Evolutionary conservation across 2,888 invertebrate genomes (phyloP).

Genomic region (Drosophila putrida): DNA sequence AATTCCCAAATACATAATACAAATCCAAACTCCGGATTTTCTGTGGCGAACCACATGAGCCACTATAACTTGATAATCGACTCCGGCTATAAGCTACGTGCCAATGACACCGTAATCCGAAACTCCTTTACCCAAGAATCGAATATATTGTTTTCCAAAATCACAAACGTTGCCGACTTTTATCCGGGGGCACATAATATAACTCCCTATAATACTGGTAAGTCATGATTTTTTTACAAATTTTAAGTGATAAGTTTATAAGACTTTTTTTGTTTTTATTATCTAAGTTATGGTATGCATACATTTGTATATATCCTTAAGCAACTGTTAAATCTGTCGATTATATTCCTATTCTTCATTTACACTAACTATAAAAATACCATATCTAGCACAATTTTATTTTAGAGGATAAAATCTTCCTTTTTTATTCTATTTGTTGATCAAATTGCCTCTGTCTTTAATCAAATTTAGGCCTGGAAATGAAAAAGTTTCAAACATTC

Average conservation of each 20-base stretch:
- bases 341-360: too few species aligned
- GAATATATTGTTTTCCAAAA: conserved; percentile 71
- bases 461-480: too few species aligned
- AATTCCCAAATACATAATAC: conserved; percentile 61
- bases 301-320: too few species aligned
- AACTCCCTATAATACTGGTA: conserved; percentile 64
- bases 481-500: too few species aligned
- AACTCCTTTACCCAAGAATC: conserved; percentile 65
- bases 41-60: conserved; percentile 72
- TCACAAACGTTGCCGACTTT: conserved; percentile 70
- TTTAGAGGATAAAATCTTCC: too few species aligned
- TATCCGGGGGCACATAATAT: conserved; percentile 67
- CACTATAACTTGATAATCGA: conserved; percentile 72
- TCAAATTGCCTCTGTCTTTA: too few species aligned
- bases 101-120: conserved; percentile 65
- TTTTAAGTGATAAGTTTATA: not conserved
- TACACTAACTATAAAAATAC: too few species aligned
- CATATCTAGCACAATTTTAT: too few species aligned
- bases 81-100: conserved; percentile 66
- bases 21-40: conserved; percentile 52
- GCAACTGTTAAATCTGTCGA: too few species aligned
- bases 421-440: too few species aligned
- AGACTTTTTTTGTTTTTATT: not conserved
- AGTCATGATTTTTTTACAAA: conserved; percentile 12
- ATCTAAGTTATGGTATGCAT: not conserved